These are phyloP conservation scores for Ramphastos sulfuratus DNA, from an alignment of 2,113 vertebrate species.

Conservation along the genomic window DNA sequence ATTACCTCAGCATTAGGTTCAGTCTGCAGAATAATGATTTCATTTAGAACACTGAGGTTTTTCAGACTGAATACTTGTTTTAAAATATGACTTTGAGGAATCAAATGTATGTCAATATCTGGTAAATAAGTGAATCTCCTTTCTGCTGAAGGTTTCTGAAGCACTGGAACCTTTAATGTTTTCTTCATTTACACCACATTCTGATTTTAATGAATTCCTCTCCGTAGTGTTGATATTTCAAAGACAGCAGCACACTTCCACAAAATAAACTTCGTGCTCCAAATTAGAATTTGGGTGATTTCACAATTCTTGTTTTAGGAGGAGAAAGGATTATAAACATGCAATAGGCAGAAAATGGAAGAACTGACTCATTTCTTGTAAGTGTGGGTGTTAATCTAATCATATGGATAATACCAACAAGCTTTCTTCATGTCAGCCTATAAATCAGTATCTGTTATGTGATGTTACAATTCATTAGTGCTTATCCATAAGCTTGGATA, in stretches of 20 bases:
- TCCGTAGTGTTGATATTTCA: not conserved
- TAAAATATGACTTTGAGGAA: slow-evolving; percentile 40
- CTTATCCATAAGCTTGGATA: not conserved
- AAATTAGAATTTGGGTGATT: not conserved
- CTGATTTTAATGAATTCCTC: not conserved
- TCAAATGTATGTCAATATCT: not conserved
- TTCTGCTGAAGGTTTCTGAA: not conserved
- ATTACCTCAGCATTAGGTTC: slow-evolving; percentile 59
- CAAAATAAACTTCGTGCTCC: not conserved
- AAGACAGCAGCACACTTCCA: not conserved
- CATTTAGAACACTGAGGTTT: slow-evolving; percentile 11
- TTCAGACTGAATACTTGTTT: not conserved
- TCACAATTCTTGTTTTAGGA: not conserved
- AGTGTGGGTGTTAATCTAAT: not conserved
- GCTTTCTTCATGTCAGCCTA: not conserved
- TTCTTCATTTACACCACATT: not conserved
- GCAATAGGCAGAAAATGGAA: not conserved
- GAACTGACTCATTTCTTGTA: not conserved
- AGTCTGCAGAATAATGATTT: slow-evolving; percentile 65
- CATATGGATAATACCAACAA: not conserved
- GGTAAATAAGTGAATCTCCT: not conserved
- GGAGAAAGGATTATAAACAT: not conserved
- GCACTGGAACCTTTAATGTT: not conserved
- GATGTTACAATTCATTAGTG: not conserved
- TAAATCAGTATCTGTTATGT: not conserved